phyloP scores from a whole-genome alignment of 1,140 invertebrate species.

The Bombus fervidus region DNA sequence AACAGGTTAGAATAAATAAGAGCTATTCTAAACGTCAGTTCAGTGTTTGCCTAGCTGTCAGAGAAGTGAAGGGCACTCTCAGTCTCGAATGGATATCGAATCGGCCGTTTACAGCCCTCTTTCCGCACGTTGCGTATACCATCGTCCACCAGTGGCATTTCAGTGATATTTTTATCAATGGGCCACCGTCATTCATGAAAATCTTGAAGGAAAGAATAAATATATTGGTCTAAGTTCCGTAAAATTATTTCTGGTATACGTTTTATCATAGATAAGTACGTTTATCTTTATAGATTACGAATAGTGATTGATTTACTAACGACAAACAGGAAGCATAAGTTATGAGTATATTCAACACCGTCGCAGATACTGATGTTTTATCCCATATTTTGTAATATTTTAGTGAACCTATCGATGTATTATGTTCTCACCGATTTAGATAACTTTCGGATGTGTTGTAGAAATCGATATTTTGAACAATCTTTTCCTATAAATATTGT shows the following conservation, averaged over 20 bases:
- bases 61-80: conserved; percentile 67
- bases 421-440: too few relatives aligned
- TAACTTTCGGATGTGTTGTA: too few relatives aligned
- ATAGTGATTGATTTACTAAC: background rate
- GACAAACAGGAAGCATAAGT: background rate
- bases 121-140: conserved; percentile 36
- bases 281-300: background rate
- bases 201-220: background rate
- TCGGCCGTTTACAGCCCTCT: conserved; percentile 68
- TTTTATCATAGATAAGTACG: background rate
- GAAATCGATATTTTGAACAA: too few relatives aligned
- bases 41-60: conserved; percentile 79
- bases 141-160: conserved; percentile 26
- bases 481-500: too few relatives aligned
- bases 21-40: conserved; percentile 78
- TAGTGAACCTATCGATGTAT: too few relatives aligned
- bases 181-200: background rate
- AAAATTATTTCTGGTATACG: background rate
- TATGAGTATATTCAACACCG: too few relatives aligned
- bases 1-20: conserved; percentile 79
- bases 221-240: background rate
- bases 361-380: too few relatives aligned
- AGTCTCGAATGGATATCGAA: conserved; percentile 73
- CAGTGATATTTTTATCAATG: conserved; percentile 56
- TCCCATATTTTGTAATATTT: too few relatives aligned